Percentiles rank a stretch among this genome's conserved stretches.
These are phyloP conservation scores for Bibio marci DNA, from an alignment of 2,888 invertebrate species.

Conservation along the genomic window DNA sequence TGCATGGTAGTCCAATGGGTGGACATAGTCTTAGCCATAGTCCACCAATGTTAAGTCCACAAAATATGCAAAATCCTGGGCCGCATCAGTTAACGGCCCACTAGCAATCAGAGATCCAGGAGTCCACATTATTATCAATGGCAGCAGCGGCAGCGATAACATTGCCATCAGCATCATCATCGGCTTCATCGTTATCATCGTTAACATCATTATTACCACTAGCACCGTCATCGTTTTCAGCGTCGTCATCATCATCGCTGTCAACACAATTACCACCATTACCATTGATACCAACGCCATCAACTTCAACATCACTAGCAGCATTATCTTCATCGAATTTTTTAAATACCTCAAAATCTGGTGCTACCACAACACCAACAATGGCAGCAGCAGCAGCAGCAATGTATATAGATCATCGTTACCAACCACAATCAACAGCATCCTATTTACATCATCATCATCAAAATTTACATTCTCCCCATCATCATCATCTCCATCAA, in stretches of 20 bases:
- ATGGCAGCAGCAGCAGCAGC: neutral
- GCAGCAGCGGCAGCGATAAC: slow-evolving; percentile 28
- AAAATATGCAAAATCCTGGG: slow-evolving; percentile 53
- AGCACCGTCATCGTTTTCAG: slow-evolving; percentile 19
- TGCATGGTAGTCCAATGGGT: slow-evolving; percentile 72
- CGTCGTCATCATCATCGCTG: neutral
- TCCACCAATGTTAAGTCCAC: slow-evolving; percentile 73
- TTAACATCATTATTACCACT: neutral
- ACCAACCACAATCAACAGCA: slow-evolving; percentile 8
- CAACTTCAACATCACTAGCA: slow-evolving; percentile 18
- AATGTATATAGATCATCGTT: slow-evolving; percentile 26
- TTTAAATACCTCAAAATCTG: slow-evolving; percentile 10
- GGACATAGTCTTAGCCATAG: slow-evolving; percentile 60
- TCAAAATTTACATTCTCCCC: slow-evolving; percentile 9
- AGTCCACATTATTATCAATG: slow-evolving; percentile 28
- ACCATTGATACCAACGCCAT: slow-evolving; percentile 3
- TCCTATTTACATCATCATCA: slow-evolving; percentile 5
- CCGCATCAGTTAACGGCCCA: slow-evolving; percentile 63
- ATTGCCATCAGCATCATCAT: slow-evolving; percentile 6
- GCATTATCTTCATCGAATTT: slow-evolving; percentile 8
- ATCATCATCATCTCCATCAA: slow-evolving; percentile 12
- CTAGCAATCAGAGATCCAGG: slow-evolving; percentile 75
- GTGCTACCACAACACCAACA: slow-evolving; percentile 11
- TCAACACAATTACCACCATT: neutral
- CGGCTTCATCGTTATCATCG: slow-evolving; percentile 1